Conservation (phyloP, 2,797 vertebrate genomes). For the Sebastes kiyomatsui region DNA sequence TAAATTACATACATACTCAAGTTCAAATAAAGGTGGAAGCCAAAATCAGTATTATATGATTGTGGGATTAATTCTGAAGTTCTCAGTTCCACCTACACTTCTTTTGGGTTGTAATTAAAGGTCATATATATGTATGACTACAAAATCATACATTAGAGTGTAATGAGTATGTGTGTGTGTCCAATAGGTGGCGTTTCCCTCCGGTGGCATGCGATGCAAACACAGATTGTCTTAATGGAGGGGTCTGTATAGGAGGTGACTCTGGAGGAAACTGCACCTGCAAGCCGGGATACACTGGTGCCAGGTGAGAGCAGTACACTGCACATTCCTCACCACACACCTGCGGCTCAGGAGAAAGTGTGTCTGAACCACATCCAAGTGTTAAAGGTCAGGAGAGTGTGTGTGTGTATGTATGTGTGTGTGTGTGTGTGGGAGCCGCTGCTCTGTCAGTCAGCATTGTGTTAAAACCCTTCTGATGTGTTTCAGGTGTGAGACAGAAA, state of each 20-base stretch:
- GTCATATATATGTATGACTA: background rate
- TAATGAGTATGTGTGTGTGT: slow-evolving; percentile 28
- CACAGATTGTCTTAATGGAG: slow-evolving; percentile 84
- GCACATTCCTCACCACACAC: background rate
- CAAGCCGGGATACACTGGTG: slow-evolving; percentile 85
- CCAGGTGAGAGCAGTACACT: slow-evolving; percentile 81
- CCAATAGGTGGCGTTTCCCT: slow-evolving; percentile 86
- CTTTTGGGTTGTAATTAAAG: background rate
- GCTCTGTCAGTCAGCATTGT: slow-evolving; percentile 52
- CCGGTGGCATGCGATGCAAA: slow-evolving; percentile 85
- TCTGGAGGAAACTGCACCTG: slow-evolving; percentile 93
- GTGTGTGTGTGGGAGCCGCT: background rate
- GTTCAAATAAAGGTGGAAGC: background rate
- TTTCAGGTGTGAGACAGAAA: slow-evolving; percentile 89
- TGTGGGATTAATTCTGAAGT: background rate
- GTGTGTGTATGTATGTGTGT: background rate
- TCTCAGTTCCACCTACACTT: background rate
- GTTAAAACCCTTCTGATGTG: slow-evolving; percentile 56
- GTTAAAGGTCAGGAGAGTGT: background rate
- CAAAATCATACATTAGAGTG: background rate
- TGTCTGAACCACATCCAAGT: slow-evolving; percentile 11
- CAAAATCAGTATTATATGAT: background rate
- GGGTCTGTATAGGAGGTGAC: slow-evolving; percentile 80
- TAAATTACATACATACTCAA: too few species aligned
- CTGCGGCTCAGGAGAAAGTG: background rate